These are phyloP conservation scores for Enteromius anoplus DNA, from an alignment of 2,797 vertebrate species.

Conservation along the genomic window DNA sequence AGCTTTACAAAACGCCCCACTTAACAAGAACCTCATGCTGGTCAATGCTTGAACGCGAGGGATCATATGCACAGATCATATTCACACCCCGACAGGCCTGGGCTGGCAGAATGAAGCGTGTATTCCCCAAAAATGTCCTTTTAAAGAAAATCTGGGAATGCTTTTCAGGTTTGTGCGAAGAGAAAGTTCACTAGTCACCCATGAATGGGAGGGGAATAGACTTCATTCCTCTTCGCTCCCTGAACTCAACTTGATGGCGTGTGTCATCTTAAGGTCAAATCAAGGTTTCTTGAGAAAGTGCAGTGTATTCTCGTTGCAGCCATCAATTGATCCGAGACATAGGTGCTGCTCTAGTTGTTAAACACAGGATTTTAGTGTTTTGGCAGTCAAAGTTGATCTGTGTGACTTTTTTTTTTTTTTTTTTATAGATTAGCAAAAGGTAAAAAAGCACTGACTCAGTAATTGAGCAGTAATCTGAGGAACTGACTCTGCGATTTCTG, in stretches of 20 bases:
- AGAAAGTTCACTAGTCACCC: not conserved
- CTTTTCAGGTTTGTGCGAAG: not conserved
- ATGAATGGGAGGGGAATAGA: conserved; percentile 16
- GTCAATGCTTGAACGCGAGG: conserved; percentile 24
- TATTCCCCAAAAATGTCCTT: conserved; percentile 20
- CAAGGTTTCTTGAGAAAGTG: not conserved
- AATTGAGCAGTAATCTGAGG: conserved; percentile 32
- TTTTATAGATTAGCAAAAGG: not conserved
- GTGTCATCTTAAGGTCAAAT: conserved; percentile 23
- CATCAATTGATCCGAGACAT: not conserved
- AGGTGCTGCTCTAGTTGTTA: not conserved
- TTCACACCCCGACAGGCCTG: conserved; percentile 27
- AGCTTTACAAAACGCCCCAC: not conserved
- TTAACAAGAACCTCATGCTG: conserved; percentile 6
- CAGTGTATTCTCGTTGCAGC: not conserved
- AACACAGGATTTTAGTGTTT: not conserved
- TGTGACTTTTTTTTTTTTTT: not conserved
- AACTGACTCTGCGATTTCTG: conserved; percentile 46
- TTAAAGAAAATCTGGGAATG: not conserved
- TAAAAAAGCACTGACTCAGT: conserved; percentile 38
- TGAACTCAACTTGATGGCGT: conserved; percentile 8
- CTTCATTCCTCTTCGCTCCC: not conserved
- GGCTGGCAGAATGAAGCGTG: not conserved
- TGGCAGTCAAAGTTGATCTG: not conserved
- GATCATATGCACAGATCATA: conserved; percentile 26